Evolutionary conservation across 2,113 vertebrate genomes (phyloP).

Genomic region (Chloropsis cyanopogon): DNA sequence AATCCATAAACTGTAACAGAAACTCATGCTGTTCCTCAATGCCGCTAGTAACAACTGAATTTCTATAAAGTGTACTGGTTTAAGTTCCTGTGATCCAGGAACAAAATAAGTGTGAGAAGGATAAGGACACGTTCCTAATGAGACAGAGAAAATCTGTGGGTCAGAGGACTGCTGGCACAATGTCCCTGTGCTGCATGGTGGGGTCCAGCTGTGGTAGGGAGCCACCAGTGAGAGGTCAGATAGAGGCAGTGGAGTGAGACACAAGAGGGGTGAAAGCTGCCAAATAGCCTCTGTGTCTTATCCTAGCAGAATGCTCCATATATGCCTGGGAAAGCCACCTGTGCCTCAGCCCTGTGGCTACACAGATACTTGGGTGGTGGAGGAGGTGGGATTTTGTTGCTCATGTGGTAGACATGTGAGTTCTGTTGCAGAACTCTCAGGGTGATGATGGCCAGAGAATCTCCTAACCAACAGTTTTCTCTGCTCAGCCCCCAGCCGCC

Average conservation of each 20-base stretch:
- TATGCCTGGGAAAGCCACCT: not conserved
- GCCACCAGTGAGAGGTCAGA: not conserved
- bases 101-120: not conserved
- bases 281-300: not conserved
- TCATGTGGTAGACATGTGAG: not conserved
- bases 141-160: not conserved
- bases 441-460: not conserved
- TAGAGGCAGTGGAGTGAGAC: not conserved
- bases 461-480: not conserved
- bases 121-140: not conserved
- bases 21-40: not conserved
- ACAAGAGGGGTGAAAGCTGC: not conserved
- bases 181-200: fast-evolving
- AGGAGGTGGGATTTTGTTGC: not conserved
- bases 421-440: not conserved
- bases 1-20: not conserved
- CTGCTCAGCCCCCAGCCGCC: fast-evolving
- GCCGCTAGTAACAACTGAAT: not conserved
- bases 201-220: not conserved
- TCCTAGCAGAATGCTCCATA: not conserved
- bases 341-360: not conserved
- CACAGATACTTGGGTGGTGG: fast-evolving
- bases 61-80: not conserved
- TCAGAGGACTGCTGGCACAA: not conserved
- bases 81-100: not conserved